Percentiles rank a stretch among this genome's conserved stretches.
These are phyloP conservation scores for Corythornis madagascariensis DNA, from an alignment of 2,113 vertebrate species.

Conservation along the genomic window DNA sequence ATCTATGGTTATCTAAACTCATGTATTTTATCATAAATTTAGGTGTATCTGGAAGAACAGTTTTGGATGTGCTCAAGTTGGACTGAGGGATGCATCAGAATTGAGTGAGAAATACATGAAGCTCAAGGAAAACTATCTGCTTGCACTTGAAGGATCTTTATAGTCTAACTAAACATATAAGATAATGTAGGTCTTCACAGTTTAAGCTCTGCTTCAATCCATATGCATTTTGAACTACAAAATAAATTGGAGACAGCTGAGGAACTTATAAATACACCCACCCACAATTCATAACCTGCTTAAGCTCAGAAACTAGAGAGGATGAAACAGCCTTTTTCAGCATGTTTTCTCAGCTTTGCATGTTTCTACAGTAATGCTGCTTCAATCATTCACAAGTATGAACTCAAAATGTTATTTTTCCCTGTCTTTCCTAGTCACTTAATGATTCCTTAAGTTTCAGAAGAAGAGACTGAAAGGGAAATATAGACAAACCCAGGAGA, in stretches of 20 bases:
- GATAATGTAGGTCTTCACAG: not conserved
- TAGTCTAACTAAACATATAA: accelerated
- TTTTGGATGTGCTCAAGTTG: not conserved
- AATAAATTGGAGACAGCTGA: not conserved
- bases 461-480: not conserved
- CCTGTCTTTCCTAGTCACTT: not conserved
- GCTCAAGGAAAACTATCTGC: not conserved
- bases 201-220: not conserved
- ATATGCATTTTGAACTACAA: not conserved
- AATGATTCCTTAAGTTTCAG: not conserved
- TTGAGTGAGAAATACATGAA: not conserved
- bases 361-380: not conserved
- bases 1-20: not conserved
- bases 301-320: not conserved
- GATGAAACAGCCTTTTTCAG: not conserved
- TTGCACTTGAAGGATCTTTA: not conserved
- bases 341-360: not conserved
- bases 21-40: not conserved
- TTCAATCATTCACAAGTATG: not conserved
- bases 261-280: too few relatives aligned
- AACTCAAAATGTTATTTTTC: not conserved
- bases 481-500: not conserved
- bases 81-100: not conserved
- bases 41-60: not conserved
- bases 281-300: not conserved